Conservation (phyloP, 2,113 vertebrate genomes). For the Monarcha castaneiventris region DNA sequence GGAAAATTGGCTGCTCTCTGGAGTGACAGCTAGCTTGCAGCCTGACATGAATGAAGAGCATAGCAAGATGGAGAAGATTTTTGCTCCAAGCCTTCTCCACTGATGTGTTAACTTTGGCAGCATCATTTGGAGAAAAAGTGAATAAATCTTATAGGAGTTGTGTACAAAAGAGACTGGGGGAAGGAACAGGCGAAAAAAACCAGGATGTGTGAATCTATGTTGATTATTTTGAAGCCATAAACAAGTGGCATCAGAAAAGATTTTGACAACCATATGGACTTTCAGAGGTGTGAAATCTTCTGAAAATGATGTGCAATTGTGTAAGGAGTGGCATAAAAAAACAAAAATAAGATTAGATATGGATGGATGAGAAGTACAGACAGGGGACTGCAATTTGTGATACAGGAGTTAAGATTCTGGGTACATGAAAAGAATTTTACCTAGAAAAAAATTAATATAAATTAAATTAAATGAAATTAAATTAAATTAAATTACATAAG, state of each 20-base stretch:
- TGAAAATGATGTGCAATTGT: constrained; percentile 20
- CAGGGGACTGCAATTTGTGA: neutral
- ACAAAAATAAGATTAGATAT: neutral
- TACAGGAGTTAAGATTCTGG: neutral
- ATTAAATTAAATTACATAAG: neutral
- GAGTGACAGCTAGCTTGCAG: constrained; percentile 25
- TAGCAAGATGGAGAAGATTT: constrained; percentile 32
- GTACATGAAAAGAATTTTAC: neutral
- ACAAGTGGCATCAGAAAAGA: constrained; percentile 46
- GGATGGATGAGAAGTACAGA: neutral
- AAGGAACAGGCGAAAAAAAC: accelerated
- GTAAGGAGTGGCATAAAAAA: neutral
- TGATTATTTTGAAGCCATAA: constrained; percentile 54
- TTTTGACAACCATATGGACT: constrained; percentile 58
- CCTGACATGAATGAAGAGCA: neutral
- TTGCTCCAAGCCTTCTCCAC: neutral
- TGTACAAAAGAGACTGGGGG: neutral
- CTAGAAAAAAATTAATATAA: neutral
- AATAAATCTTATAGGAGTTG: neutral
- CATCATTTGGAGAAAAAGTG: neutral
- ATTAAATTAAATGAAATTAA: neutral
- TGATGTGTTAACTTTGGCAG: constrained; percentile 39
- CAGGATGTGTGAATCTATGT: constrained; percentile 28
- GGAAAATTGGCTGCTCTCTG: neutral
- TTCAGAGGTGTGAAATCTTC: constrained; percentile 41